Base-by-base conservation (phyloP, 64 coral and sea anemone species). In the Trachythela sp. region DNA sequence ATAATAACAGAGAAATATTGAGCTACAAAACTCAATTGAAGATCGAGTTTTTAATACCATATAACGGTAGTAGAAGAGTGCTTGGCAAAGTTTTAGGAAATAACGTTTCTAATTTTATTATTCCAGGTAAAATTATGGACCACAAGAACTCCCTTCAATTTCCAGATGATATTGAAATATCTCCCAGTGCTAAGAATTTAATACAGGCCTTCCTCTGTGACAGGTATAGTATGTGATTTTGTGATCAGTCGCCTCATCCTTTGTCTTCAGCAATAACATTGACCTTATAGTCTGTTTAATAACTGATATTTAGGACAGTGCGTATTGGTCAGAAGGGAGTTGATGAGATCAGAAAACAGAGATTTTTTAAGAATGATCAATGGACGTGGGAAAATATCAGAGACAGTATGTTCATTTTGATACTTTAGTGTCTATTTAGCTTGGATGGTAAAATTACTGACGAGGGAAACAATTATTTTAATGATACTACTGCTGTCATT, bases 151-250 rank as follows among this genome's bases (percentile, higher is more conserved):
- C 92, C 20, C 64, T 97, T 20, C 88, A 97, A 88, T 97, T 97
- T 91, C 95, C 95, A 52, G 95, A 97, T 83, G 95, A 97, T 18
- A 97, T 94, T 84, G 95, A 97, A 8, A 94, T 97, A 51, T 97
- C 95, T 67, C 89, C 72, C 39, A 72, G 94, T 52, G 95, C 95
- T 18, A 97, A 97, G 54, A 90, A 90, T 34, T 90, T 97, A 64
- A 97, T 97, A 64, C 91, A 89, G 37, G 89, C 90, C 70, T 97
- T 97, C 91, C 88, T 97, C 37, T 94, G 88, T 43, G 95, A 97
- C 54, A 94, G 95, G 95, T 97, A 88, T 67, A n/a, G 24, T 70
- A 20, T 37, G 64, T 8, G 14, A 34, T n/a, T n/a, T 68, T 68
- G 59, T 68, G 18, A n/a, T 14, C 59, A n/a, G 3, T 68, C 59